Base-by-base conservation (phyloP, 2,113 vertebrate genomes). In the Neopipo cinnamomea region DNA sequence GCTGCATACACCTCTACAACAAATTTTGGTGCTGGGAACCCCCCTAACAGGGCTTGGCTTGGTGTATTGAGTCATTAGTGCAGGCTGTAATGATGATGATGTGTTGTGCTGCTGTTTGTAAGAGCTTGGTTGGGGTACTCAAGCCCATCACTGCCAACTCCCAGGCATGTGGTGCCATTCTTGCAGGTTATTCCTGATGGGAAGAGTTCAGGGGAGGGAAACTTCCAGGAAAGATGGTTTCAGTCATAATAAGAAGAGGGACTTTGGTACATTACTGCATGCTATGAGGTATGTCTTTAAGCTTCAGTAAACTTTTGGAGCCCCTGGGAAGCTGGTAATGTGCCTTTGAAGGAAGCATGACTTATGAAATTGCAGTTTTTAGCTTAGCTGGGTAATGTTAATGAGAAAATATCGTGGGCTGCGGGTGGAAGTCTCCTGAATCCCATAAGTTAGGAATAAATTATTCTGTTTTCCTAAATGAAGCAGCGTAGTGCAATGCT, bases 301-400 rank as follows among this genome's bases (percentile, higher is more conserved):
- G 93, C 76, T 85, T 72, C 96, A 89, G 86, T 62, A 95, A 91
- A 93, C 65, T 93, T 97, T 46, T 49, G 73, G 90, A 91, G 91
- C 91, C 88, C 79, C 92, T 85, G 73, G 92, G 83, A 96, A 95
- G 95, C 72, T 78, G 83, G 55, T 93, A 96, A 86, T 37, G 52
- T 11, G 20, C 73, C 70, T 94, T 91, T 86, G 93, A 96, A 94
- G 56, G 73, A 94, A 89, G 88, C 61, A 68, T 68, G 76, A 91
- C 88, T 89, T 95, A 88, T 8, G 80, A 91, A 95, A 96, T 75
- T 67, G 76, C 79, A 83, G 90, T 37, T 96, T 96, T 93, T 91
- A 96, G 92, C 88, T 96, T 92, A 94, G 88, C 73, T 93, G 68
- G 72, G 88, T 88, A 75, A 88, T 62, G 83, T 68, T 96, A 97